phyloP scores from a whole-genome alignment of 92 coral and sea anemone species.

The Heteractis magnifica region DNA sequence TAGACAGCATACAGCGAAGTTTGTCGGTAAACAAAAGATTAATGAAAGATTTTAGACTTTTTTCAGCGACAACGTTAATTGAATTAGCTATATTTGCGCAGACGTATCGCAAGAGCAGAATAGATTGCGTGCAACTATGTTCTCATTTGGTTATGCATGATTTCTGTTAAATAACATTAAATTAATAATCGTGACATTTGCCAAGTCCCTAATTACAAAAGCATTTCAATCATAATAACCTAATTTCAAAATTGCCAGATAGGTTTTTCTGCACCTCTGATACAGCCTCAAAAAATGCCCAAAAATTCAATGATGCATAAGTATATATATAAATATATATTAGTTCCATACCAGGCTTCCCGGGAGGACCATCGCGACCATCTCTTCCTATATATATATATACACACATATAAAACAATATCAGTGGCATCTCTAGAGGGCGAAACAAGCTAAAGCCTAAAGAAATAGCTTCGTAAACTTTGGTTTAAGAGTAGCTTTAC shows the following conservation, averaged over 20 bases:
- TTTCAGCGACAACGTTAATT: background rate
- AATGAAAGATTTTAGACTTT: too few species aligned
- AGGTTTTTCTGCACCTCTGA: background rate
- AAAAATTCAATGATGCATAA: background rate
- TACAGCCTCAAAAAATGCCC: too few species aligned
- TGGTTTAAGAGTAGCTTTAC: too few species aligned
- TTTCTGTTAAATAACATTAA: background rate
- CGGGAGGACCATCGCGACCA: conserved; percentile 26
- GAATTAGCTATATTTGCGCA: background rate
- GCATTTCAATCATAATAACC: background rate
- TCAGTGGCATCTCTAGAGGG: too few species aligned
- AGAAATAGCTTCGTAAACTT: too few species aligned
- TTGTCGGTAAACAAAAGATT: too few species aligned
- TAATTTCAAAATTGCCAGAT: background rate
- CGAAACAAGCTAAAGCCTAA: too few species aligned
- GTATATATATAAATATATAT: background rate
- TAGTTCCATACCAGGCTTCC: conserved; percentile 4
- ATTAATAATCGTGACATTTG: background rate
- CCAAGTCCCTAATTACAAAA: background rate
- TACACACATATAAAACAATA: background rate
- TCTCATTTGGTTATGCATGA: background rate
- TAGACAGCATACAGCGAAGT: too few species aligned
- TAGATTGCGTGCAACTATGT: background rate
- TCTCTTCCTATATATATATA: conserved; percentile 3
- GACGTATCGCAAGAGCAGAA: background rate